Evolutionary conservation across 2,888 invertebrate genomes (phyloP).

Genomic region (Perdita meconis): DNA sequence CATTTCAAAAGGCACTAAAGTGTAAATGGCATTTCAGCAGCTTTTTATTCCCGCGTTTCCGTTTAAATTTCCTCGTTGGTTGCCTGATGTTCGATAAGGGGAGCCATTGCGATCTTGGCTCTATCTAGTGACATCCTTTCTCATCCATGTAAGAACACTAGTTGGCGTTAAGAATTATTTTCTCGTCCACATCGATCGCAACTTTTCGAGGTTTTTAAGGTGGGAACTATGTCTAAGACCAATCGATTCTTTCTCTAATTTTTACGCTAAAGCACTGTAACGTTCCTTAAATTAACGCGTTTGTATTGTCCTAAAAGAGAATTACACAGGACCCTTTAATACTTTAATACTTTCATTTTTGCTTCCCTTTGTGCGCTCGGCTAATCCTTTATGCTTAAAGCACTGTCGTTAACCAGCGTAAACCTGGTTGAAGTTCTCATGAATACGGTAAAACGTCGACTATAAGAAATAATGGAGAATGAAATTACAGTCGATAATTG

Average conservation of each 20-base stretch:
- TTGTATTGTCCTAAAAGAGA: too few relatives aligned
- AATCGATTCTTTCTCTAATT: not conserved
- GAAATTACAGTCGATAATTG: not conserved
- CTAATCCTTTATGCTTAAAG: not conserved
- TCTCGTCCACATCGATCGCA: not conserved
- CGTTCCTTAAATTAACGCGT: too few relatives aligned
- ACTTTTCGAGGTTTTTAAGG: not conserved
- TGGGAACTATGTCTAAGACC: not conserved
- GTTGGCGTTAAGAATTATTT: not conserved
- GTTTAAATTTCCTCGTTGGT: slow-evolving; percentile 40
- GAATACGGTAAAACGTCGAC: not conserved
- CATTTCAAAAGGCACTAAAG: slow-evolving; percentile 29
- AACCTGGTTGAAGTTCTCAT: not conserved
- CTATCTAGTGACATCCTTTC: not conserved
- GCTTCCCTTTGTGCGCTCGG: not conserved
- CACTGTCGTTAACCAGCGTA: not conserved
- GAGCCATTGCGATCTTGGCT: not conserved
- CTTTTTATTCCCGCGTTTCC: slow-evolving; percentile 31
- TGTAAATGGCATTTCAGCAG: slow-evolving; percentile 43
- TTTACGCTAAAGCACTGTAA: not conserved
- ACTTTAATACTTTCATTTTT: too few relatives aligned
- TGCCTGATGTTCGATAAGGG: slow-evolving; percentile 29
- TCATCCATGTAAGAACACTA: not conserved
- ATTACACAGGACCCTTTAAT: too few relatives aligned
- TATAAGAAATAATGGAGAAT: slow-evolving; percentile 2